These are phyloP conservation scores for Platycercus adscitus DNA, from an alignment of 2,113 vertebrate species.

Conservation along the genomic window DNA sequence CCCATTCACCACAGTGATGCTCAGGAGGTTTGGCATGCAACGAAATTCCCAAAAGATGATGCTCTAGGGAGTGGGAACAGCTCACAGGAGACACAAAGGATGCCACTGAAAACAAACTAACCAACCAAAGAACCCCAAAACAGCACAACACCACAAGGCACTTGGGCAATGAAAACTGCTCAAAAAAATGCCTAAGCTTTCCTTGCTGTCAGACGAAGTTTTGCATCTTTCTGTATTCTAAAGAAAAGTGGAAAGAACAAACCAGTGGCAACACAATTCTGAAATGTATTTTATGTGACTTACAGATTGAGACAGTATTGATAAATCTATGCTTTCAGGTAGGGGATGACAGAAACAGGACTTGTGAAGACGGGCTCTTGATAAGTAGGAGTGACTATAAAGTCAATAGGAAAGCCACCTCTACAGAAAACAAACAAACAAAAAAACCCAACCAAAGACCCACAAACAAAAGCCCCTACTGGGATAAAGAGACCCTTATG, in stretches of 20 bases:
- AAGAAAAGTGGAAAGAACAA: not conserved
- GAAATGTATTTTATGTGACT: not conserved
- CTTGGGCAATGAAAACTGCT: not conserved
- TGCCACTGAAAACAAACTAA: not conserved
- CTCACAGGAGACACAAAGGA: not conserved
- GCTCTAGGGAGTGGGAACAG: not conserved
- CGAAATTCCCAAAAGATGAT: not conserved
- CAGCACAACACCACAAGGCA: not conserved
- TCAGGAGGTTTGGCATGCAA: not conserved
- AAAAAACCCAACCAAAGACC: not conserved
- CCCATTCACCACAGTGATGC: fast-evolving
- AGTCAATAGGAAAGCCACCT: not conserved
- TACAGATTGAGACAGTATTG: not conserved
- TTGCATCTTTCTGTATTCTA: not conserved
- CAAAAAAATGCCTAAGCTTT: not conserved
- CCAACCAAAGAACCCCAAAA: not conserved
- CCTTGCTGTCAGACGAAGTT: not conserved
- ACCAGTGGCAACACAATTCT: not conserved
- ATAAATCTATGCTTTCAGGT: not conserved
- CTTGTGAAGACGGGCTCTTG: fast-evolving
- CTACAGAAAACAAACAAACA: not conserved
- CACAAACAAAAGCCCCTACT: not conserved
- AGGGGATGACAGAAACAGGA: not conserved
- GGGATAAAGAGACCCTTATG: slow-evolving; percentile 1
- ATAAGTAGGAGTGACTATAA: not conserved